phyloP scores from a whole-genome alignment of 1,140 invertebrate species.

The Drosophila quadrilineata region DNA sequence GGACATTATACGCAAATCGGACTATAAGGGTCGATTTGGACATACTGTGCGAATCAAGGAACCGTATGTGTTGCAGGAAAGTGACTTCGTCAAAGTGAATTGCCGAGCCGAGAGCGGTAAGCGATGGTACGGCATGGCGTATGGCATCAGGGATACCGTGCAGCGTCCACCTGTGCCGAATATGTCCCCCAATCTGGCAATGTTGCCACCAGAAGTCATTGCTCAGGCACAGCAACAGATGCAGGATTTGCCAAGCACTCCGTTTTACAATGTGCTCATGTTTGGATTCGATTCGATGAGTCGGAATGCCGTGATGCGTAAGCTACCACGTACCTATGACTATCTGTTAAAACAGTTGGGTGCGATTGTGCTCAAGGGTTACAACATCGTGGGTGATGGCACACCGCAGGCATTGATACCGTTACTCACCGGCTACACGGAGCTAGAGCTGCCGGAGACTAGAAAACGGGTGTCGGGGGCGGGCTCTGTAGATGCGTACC shows the following conservation, averaged over 20 bases:
- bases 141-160: constrained; percentile 68
- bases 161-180: constrained; percentile 40
- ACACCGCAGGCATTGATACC: constrained; percentile 96
- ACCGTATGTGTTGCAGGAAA: constrained; percentile 84
- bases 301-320: constrained; percentile 91
- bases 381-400: constrained; percentile 97
- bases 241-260: constrained; percentile 49
- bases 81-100: constrained; percentile 86
- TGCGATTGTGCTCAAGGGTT: constrained; percentile 88
- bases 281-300: constrained; percentile 96
- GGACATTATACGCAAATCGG: constrained; percentile 85
- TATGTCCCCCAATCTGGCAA: constrained; percentile 51
- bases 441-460: constrained; percentile 93
- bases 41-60: constrained; percentile 82
- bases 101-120: constrained; percentile 82
- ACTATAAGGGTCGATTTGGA: constrained; percentile 83
- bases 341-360: constrained; percentile 88
- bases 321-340: constrained; percentile 90
- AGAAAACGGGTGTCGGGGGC: constrained; percentile 86
- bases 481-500: constrained; percentile 89
- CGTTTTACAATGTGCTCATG: constrained; percentile 88
- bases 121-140: constrained; percentile 75
- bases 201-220: constrained; percentile 48
- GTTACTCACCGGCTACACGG: constrained; percentile 93
- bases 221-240: constrained; percentile 56